These are phyloP conservation scores for Petroica traversi DNA, from an alignment of 2,113 vertebrate species.

Conservation along the genomic window DNA sequence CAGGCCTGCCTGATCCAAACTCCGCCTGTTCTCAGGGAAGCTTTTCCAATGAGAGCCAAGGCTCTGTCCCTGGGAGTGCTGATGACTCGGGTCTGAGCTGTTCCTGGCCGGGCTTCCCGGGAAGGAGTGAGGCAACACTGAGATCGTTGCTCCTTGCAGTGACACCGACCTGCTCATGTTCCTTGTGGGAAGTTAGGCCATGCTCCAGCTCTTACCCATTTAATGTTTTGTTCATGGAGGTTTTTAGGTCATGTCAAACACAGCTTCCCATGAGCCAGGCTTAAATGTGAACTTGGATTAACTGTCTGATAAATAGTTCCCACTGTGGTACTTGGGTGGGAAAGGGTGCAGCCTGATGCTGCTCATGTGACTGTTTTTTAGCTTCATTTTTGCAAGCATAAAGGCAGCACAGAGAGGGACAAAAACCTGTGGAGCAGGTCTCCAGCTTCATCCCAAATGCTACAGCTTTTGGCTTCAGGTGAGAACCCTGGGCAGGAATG, in stretches of 20 bases:
- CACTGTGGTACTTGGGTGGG: not conserved
- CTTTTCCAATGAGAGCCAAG: not conserved
- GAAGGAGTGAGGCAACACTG: not conserved
- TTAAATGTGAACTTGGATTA: not conserved
- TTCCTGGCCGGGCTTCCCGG: not conserved
- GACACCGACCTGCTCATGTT: not conserved
- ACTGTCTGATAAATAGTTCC: not conserved
- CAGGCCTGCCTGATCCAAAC: not conserved
- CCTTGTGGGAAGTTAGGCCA: not conserved
- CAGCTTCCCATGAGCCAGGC: not conserved
- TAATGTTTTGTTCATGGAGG: rapidly evolving
- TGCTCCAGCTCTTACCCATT: not conserved
- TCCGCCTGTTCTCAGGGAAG: not conserved
- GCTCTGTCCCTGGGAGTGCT: not conserved
- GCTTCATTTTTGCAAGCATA: not conserved
- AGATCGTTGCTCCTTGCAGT: not conserved
- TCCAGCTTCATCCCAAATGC: not conserved
- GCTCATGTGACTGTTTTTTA: not conserved
- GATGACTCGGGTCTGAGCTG: slow-evolving; percentile 18
- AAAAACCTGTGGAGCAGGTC: not conserved
- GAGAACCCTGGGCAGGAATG: not conserved
- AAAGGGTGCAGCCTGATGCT: not conserved
- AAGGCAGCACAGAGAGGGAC: not conserved
- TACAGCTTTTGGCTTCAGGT: not conserved
- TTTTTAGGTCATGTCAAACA: not conserved